Base-by-base conservation (phyloP, 2,888 invertebrate genomes). In the Oscheius sp. region DNA sequence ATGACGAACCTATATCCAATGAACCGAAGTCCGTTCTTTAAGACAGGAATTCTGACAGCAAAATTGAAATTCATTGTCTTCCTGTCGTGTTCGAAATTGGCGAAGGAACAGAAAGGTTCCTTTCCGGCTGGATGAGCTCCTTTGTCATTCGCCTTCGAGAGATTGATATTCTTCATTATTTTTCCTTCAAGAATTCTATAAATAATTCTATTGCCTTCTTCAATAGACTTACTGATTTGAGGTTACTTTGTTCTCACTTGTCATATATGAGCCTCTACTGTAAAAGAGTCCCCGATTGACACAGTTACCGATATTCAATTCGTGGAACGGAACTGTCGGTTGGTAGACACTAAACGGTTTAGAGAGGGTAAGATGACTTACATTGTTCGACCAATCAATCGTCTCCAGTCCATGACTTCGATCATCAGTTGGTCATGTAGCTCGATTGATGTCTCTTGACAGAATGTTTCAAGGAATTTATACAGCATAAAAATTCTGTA, bases 71-170 rank as follows among this genome's bases (percentile, higher is more conserved):
- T 36, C 5, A 78, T 26, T 2, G 67, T 47, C 14, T 73, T 67
- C 17, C 73, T 70, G 38, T 80, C 80, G 54, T 80, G 80, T 54
- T 79, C 78, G 26, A 79, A 79, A 36, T 69, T 44, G 14, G 71
- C 73, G 36, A 61, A 77, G 1, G 78, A 79, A n/a, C 74, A 63
- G n/a, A 66, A 71, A 28, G 32, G 22, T 24, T 74, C 73, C 24
- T 9, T 56, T 4, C 62, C 62, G 12, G 54, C 33, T 2, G 17
- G n/a, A n/a, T n/a, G n/a, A n/a, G n/a, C n/a, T 20, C 20, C 36
- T 54, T 5, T 17, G 32, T 2, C 6, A 5, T 17, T 54, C 33
- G 1, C 8, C 5, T 17, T 33, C 54, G 20, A 33, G 33, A n/a
- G 33, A 8, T 6, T 33, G n/a, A n/a, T 32, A 24, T 51, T 24